These are phyloP conservation scores for Cistogaster globosa DNA, from an alignment of 2,888 invertebrate species.

Conservation along the genomic window DNA sequence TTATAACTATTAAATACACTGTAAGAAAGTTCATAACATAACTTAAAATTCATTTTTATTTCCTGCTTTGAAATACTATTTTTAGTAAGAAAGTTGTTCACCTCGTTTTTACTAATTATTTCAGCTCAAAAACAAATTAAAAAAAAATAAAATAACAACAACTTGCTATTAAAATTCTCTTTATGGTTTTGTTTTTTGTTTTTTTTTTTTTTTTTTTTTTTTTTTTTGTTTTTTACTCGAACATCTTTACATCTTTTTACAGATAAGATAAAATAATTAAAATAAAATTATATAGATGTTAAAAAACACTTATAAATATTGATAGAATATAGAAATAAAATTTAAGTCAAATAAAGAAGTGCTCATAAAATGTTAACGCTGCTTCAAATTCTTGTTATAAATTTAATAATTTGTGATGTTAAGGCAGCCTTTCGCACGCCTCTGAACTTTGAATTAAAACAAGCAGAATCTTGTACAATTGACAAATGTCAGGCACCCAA, in stretches of 20 bases:
- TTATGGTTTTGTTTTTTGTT: too few relatives aligned
- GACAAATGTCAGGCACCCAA: conserved; percentile 73
- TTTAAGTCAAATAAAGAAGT: background rate
- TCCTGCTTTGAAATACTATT: too few relatives aligned
- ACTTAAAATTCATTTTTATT: too few relatives aligned
- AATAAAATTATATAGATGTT: background rate
- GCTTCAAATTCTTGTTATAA: conserved; percentile 4
- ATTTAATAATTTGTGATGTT: background rate
- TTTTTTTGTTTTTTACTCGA: too few relatives aligned
- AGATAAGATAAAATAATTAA: conserved; percentile 63
- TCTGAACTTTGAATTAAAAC: conserved; percentile 54
- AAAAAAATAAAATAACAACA: too few relatives aligned
- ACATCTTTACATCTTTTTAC: background rate
- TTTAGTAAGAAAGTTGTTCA: too few relatives aligned
- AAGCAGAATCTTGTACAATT: conserved; percentile 54
- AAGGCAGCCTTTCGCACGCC: conserved; percentile 25
- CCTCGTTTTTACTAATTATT: too few relatives aligned
- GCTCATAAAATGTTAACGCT: conserved; percentile 18
- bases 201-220: too few relatives aligned
- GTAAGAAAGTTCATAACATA: too few relatives aligned
- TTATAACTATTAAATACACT: too few relatives aligned
- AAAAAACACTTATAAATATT: conserved; percentile 33
- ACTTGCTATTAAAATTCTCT: background rate
- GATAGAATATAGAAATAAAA: background rate
- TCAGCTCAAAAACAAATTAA: too few relatives aligned